Conservation (phyloP, 2,797 vertebrate species). For the Hemitrygon akajei region DNA sequence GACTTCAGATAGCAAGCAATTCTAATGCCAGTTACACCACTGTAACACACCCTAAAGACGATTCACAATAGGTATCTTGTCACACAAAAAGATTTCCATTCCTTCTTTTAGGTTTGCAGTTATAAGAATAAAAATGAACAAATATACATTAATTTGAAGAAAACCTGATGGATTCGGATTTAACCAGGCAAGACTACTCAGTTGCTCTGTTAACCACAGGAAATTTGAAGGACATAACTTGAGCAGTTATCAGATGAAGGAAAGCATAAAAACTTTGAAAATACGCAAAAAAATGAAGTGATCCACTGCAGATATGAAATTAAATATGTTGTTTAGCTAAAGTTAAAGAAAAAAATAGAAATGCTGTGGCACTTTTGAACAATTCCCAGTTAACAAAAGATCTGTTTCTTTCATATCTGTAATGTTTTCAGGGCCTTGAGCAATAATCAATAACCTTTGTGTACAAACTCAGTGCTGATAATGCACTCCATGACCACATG, state of each 20-base stretch:
- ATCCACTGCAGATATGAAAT: neutral
- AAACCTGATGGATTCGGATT: slow-evolving; percentile 1
- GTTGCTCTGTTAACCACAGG: neutral
- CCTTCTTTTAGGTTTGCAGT: neutral
- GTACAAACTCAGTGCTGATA: neutral
- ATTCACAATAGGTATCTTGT: neutral
- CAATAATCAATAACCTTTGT: neutral
- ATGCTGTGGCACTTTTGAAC: neutral
- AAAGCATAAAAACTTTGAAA: neutral
- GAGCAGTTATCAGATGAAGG: neutral
- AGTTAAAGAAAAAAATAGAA: neutral
- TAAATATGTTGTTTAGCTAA: neutral
- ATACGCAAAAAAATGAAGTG: neutral
- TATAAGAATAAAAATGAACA: neutral
- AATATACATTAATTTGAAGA: neutral
- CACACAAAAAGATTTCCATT: neutral
- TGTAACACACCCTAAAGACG: neutral
- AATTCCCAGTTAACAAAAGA: neutral
- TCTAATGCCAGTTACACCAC: neutral
- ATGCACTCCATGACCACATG: neutral
- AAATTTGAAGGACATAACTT: neutral
- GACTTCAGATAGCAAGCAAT: neutral
- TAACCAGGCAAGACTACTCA: neutral
- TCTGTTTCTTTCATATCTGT: neutral
- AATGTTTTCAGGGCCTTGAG: neutral